These are phyloP conservation scores for Halcyon badia DNA, from an alignment of 2,797 vertebrate species.

Conservation along the genomic window DNA sequence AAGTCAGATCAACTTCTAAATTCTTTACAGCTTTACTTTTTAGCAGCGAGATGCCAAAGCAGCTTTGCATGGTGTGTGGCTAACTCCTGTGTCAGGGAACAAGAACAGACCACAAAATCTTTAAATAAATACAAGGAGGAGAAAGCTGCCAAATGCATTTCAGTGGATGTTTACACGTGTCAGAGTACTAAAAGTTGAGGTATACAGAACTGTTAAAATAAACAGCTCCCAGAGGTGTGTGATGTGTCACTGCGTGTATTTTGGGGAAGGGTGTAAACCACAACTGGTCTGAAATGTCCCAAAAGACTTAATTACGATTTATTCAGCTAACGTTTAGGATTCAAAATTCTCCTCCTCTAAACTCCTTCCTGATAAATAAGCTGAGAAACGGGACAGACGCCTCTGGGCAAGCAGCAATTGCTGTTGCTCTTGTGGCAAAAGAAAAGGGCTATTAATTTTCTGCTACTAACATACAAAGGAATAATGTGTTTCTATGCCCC, in stretches of 20 bases:
- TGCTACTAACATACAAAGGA: background rate
- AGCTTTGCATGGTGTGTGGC: background rate
- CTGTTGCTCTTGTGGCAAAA: background rate
- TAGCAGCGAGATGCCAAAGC: background rate
- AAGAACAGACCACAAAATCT: background rate
- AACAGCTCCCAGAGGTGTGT: background rate
- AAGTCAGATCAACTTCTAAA: background rate
- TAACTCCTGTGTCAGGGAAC: background rate
- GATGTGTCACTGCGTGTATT: background rate
- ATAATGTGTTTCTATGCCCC: background rate
- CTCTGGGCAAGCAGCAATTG: background rate
- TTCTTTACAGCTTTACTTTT: background rate
- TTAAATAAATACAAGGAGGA: background rate
- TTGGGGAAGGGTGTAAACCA: background rate
- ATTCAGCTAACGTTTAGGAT: background rate
- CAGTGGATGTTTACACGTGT: background rate
- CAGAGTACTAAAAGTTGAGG: background rate
- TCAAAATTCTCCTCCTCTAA: background rate
- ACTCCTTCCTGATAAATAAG: background rate
- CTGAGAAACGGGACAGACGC: background rate
- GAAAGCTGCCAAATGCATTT: background rate
- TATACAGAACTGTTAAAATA: background rate
- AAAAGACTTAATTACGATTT: background rate
- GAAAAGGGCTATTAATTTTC: conserved; percentile 32
- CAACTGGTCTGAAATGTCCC: background rate